Evolutionary conservation across 2,888 invertebrate species (phyloP).

Genomic region (Lithosia quadra): DNA sequence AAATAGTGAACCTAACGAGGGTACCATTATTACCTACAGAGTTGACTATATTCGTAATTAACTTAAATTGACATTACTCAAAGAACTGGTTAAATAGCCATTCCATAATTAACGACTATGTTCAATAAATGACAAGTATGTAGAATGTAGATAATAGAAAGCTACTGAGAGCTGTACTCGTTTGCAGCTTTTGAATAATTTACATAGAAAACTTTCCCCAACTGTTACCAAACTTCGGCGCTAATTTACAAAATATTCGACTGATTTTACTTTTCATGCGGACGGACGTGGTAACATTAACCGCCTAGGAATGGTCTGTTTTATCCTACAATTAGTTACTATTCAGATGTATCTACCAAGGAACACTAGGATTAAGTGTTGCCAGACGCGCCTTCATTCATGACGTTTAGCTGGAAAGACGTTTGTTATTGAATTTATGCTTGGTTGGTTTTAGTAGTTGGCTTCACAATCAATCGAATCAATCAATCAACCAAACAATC

Average conservation of each 20-base stretch:
- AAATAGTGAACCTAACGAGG: too few species aligned
- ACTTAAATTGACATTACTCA: not conserved
- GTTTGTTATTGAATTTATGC: not conserved
- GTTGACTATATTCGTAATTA: too few species aligned
- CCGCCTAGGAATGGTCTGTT: too few species aligned
- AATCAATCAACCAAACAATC: not conserved
- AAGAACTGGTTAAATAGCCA: not conserved
- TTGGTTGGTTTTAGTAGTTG: too few species aligned
- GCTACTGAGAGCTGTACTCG: constrained; percentile 49
- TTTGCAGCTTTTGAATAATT: constrained; percentile 53
- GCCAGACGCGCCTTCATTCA: not conserved
- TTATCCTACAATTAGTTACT: not conserved
- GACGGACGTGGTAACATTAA: not conserved
- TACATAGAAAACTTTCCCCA: constrained; percentile 45
- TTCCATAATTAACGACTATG: not conserved
- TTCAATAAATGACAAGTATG: constrained; percentile 30
- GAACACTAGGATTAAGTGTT: not conserved
- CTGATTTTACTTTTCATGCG: constrained; percentile 9
- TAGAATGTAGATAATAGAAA: constrained; percentile 55
- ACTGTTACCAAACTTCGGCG: constrained; percentile 31
- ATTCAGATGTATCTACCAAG: not conserved
- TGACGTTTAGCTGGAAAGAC: not conserved
- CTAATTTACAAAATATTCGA: constrained; percentile 32
- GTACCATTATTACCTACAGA: too few species aligned
- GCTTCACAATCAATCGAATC: not conserved